Evolutionary conservation across 2,113 vertebrate genomes (phyloP), one percentile per base, ranked within the genome.

Genomic region (Melanotaenia duboulayi): DNA sequence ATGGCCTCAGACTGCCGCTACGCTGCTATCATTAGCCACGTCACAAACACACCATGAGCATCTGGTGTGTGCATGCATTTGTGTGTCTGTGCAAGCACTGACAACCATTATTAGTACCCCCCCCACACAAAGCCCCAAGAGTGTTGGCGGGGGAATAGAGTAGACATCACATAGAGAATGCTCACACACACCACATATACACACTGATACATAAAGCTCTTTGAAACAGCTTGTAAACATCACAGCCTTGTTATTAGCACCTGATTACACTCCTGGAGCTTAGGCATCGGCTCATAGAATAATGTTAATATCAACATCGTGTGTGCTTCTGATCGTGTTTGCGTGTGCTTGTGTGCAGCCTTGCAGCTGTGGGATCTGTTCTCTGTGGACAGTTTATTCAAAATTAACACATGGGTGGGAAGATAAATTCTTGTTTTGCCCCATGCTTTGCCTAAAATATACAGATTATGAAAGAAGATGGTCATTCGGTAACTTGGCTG

Each of bases 151-250:
- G 28, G 54, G 64, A 87, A 71, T 61, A 76, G 65, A 68, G 65
- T 58, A 59, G 51, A 63, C 80, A 71, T 77, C 69, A 59, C 72
- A 81, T 52, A 68, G 52, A 66, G 51, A 73, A 76, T 23, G 60
- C 51, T 37, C 51, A 42, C 49, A 64, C 58, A 62, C 54, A 54
- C 24, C 48, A 63, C 58, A 63, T 35, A 66, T 49, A 69, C 74
- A 58, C 63, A 52, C 49, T 11, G 20, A 58, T 40, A 11, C 20
- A 49, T 59, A 70, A 40, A 81, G 40, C 6, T 24, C 64, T 74
- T 74, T 84, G 57, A 80, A 89, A 84, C 78, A 85, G 91, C 82
- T 85, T 89, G 90, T 90, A 90, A 89, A 87, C 87, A 91, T 83
- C 78, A 46, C 76, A 82, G 84, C 54, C 76, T 83, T 86, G 83